A percentile compares a stretch with the other conserved stretches of the same genome.
Evolutionary conservation across 2,113 vertebrate species (phyloP).

Genomic region (Callocephalon fimbriatum): DNA sequence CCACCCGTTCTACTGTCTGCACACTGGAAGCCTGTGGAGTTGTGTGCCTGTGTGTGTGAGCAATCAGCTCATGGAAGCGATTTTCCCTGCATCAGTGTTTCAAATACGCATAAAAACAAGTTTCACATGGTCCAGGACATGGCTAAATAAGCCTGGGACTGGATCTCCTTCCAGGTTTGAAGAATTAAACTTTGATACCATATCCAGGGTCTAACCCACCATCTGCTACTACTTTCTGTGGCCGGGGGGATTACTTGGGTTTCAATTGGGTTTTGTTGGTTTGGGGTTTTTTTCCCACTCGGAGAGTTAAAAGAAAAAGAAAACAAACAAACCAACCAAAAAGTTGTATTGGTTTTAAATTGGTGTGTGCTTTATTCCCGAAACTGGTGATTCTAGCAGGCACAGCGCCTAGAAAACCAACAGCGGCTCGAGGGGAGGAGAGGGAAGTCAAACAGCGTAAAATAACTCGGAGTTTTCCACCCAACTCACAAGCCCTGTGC

Average conservation of each 20-base stretch:
- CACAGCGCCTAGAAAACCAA: neutral
- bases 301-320: neutral
- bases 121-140: neutral
- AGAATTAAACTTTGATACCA: conserved; percentile 4
- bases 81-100: neutral
- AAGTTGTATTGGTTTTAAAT: neutral
- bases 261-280: neutral
- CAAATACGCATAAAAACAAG: neutral
- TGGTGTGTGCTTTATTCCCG: neutral
- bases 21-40: neutral
- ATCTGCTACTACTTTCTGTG: neutral
- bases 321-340: neutral
- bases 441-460: conserved; percentile 25
- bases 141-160: neutral
- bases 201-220: neutral
- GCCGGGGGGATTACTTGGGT: neutral
- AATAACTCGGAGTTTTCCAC: neutral
- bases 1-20: neutral
- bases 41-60: neutral
- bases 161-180: neutral
- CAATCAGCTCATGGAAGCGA: neutral
- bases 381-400: neutral
- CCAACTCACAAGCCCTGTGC: neutral
- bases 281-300: neutral
- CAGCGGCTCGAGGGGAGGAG: conserved; percentile 1